These are phyloP conservation scores for Unio delphinus DNA, from an alignment of 2,888 invertebrate genomes.

Conservation along the genomic window DNA sequence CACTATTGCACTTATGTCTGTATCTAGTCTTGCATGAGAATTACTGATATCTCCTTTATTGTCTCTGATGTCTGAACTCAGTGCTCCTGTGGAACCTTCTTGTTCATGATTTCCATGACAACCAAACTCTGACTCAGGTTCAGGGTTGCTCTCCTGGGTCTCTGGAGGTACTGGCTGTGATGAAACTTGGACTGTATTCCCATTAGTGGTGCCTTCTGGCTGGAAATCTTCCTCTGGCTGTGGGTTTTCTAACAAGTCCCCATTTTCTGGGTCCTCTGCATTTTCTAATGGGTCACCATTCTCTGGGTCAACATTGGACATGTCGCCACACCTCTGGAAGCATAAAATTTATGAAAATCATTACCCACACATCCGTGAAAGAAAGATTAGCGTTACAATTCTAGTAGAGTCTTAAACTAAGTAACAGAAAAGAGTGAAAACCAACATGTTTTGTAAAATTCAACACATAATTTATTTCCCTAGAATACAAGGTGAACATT, in stretches of 20 bases:
- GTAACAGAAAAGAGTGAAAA: too few relatives aligned
- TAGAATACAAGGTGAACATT: too few relatives aligned
- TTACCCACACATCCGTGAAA: too few relatives aligned
- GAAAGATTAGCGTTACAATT: too few relatives aligned
- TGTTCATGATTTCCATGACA: not conserved
- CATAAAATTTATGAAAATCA: too few relatives aligned
- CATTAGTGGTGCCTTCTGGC: not conserved
- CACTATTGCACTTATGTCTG: not conserved
- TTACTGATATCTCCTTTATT: constrained; percentile 2
- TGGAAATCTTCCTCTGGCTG: constrained; percentile 30
- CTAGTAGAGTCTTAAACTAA: too few relatives aligned
- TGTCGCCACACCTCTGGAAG: constrained; percentile 13
- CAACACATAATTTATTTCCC: too few relatives aligned
- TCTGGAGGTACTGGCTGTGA: not conserved
- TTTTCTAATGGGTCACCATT: constrained; percentile 22
- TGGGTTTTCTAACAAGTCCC: constrained; percentile 37
- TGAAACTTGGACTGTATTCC: too few relatives aligned
- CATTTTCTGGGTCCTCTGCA: constrained; percentile 27
- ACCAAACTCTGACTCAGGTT: constrained; percentile 1
- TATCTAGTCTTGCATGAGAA: not conserved
- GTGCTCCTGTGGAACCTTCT: not conserved
- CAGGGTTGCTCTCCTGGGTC: not conserved
- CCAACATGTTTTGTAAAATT: too few relatives aligned
- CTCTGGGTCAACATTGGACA: constrained; percentile 36
- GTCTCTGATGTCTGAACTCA: not conserved